Evolutionary conservation across 1,140 invertebrate genomes (phyloP), one percentile per base, ranked within the genome.

Genomic region (Limonius californicus): DNA sequence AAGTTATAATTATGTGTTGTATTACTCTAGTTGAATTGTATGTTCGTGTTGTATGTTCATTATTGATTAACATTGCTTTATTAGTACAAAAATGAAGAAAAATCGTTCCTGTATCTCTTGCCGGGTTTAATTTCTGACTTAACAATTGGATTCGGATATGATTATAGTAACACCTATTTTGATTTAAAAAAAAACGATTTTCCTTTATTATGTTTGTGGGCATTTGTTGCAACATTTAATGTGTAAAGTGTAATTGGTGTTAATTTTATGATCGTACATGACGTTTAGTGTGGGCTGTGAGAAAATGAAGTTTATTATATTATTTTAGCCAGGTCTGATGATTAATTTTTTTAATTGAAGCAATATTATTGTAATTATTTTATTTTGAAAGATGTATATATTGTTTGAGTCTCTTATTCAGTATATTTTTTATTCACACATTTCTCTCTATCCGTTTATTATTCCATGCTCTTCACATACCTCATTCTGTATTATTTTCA

Each of bases 241-340:
- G 2, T 39, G 8, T 39, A 9, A 11, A 2, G 35, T 39, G 8
- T 39, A 27, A 27, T 27, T 45, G n/a, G 16, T 45, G 42, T 45
- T 45, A n/a, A 45, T 45, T 45, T 45, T 45, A 4, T 45, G 23
- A 27, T 27, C 23, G 23, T 27, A 39, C n/a, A 39, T 39, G 19
- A 21, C 14, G 16, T 50, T 50, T 50, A 50, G 20, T 50, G 16
- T 50, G 45, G 45, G 45, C 45, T 50, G 45, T 50, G 45, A 50
- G 45, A 19, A 50, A 50, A 50, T 18, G 16, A 21, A 50, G 7
- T 16, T 21, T 50, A n/a, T n/a, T n/a, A n/a, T 19, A 16, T 50
- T 45, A 45, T 50, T 50, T 18, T 21, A 19, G 19, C 15, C 16
- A 50, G 20, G 16, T 18, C 35, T 39, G 35, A 39, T n/a, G 11